phyloP scores from a whole-genome alignment of 2,888 invertebrate species.

The Sphinx pinastri region DNA sequence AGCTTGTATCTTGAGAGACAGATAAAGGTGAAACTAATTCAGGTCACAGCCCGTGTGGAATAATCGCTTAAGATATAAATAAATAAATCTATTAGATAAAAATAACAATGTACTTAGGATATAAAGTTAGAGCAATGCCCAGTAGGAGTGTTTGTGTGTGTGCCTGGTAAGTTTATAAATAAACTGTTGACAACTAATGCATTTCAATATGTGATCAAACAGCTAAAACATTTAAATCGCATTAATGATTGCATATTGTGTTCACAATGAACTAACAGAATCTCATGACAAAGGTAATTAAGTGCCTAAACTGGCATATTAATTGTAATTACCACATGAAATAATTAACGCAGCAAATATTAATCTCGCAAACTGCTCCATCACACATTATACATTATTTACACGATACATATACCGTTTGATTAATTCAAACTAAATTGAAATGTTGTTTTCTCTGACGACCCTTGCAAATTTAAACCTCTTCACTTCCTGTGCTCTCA shows the following conservation, averaged over 20 bases:
- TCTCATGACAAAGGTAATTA: not conserved
- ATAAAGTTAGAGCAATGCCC: too few species aligned
- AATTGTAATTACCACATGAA: slow-evolving; percentile 8
- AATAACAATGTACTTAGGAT: too few species aligned
- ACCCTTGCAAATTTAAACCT: slow-evolving; percentile 3
- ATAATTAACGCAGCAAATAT: not conserved
- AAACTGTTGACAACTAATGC: not conserved
- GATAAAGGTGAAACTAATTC: too few species aligned
- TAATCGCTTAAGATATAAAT: too few species aligned
- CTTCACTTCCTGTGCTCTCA: slow-evolving; percentile 13
- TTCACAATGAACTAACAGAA: not conserved
- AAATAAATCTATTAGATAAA: too few species aligned
- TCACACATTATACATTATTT: not conserved
- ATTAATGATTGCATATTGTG: not conserved
- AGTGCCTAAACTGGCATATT: not conserved
- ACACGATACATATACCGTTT: slow-evolving; percentile 1
- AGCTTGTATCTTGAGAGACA: too few species aligned
- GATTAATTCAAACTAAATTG: slow-evolving; percentile 3
- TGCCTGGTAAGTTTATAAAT: too few species aligned
- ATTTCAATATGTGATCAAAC: not conserved
- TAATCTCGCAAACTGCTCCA: slow-evolving; percentile 14
- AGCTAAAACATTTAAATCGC: not conserved
- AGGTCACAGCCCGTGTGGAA: too few species aligned
- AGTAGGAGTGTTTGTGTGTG: too few species aligned
- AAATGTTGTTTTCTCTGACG: slow-evolving; percentile 1